Conservation (phyloP, 2,113 vertebrate species). For the Colistium nudipinnis region DNA sequence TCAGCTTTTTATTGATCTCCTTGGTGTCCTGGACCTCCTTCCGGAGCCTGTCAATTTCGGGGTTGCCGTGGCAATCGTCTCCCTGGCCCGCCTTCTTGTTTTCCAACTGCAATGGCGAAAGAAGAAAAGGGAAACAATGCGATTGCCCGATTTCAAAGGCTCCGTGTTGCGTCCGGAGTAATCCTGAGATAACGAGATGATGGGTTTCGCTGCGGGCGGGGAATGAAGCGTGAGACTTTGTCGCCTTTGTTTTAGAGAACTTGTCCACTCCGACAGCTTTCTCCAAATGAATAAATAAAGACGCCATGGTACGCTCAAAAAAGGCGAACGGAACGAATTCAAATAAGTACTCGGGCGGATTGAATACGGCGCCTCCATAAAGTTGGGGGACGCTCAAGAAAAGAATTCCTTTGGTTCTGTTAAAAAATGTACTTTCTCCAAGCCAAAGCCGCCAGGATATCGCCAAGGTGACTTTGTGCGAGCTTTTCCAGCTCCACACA, state of each 20-base stretch:
- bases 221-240: slow-evolving; percentile 31
- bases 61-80: slow-evolving; percentile 78
- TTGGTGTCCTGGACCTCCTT: slow-evolving; percentile 85
- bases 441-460: neutral
- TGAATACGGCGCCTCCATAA: neutral
- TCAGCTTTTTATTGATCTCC: slow-evolving; percentile 85
- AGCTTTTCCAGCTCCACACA: neutral
- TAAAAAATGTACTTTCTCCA: neutral
- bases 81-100: slow-evolving; percentile 74
- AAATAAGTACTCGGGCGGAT: slow-evolving; percentile 12
- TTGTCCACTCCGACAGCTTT: slow-evolving; percentile 11
- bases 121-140: neutral
- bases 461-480: neutral
- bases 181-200: slow-evolving; percentile 42
- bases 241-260: slow-evolving; percentile 24
- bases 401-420: neutral
- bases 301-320: neutral
- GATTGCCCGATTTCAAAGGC: too few relatives aligned
- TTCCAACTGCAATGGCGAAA: slow-evolving; percentile 66
- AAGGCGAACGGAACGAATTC: slow-evolving; percentile 36
- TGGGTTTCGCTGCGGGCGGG: slow-evolving; percentile 19
- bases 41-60: slow-evolving; percentile 85
- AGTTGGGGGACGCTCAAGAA: neutral
- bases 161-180: slow-evolving; percentile 1
- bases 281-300: slow-evolving; percentile 28